These are phyloP conservation scores for Sebastiscus tertius DNA, from an alignment of 2,797 vertebrate species.

Conservation along the genomic window DNA sequence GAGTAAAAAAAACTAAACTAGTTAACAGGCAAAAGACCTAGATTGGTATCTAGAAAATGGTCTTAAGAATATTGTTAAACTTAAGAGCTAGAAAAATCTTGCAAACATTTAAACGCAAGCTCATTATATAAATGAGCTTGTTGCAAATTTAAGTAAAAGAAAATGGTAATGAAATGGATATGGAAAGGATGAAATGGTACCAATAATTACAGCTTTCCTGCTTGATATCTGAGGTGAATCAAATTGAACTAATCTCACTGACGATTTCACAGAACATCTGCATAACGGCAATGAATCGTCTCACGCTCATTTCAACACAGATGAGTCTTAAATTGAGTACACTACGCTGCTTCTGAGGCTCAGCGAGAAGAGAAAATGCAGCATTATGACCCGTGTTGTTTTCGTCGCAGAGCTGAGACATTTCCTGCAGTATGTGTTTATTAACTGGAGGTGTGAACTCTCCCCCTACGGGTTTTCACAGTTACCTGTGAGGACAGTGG, in stretches of 20 bases:
- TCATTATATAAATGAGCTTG: background rate
- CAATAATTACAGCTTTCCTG: background rate
- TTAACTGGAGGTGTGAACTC: constrained; percentile 76
- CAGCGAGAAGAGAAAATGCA: constrained; percentile 37
- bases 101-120: background rate
- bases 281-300: background rate
- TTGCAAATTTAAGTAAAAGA: background rate
- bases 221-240: background rate
- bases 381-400: constrained; percentile 44
- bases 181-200: background rate
- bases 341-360: constrained; percentile 4
- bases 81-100: background rate
- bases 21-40: background rate
- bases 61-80: background rate
- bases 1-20: background rate
- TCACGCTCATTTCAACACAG: background rate
- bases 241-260: background rate
- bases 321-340: constrained; percentile 11
- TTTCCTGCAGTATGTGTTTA: constrained; percentile 78
- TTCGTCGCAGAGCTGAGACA: constrained; percentile 68
- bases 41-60: background rate
- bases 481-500: constrained; percentile 68
- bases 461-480: constrained; percentile 73
- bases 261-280: background rate
- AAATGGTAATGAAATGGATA: background rate